Conservation (phyloP, 2,113 vertebrate species). For the Hippocampus comes region DNA sequence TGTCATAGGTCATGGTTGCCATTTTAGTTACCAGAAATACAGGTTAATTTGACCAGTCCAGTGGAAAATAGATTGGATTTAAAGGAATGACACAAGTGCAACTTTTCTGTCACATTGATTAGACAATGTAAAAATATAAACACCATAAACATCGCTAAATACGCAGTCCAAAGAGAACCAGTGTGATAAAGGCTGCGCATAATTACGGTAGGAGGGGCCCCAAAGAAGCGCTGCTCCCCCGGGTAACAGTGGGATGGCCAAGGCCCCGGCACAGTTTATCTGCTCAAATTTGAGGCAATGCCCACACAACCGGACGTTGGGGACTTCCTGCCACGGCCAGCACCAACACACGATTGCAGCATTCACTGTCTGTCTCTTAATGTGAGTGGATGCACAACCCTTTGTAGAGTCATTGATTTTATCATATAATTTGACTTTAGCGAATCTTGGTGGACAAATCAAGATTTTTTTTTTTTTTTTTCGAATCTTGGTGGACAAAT, state of each 20-base stretch:
- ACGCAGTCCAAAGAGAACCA: too few relatives aligned
- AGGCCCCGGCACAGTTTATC: constrained; percentile 44
- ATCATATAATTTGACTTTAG: too few relatives aligned
- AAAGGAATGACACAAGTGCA: not conserved
- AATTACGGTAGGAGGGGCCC: constrained; percentile 44
- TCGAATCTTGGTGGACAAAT: too few relatives aligned
- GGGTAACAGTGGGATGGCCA: constrained; percentile 21
- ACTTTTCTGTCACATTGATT: not conserved
- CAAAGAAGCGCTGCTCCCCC: constrained; percentile 28
- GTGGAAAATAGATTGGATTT: too few relatives aligned
- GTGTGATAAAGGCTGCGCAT: not conserved
- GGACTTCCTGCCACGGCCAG: constrained; percentile 64
- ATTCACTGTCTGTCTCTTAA: not conserved
- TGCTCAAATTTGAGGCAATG: constrained; percentile 48
- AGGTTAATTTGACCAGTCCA: not conserved
- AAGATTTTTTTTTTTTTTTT: too few relatives aligned
- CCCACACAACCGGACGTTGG: constrained; percentile 61
- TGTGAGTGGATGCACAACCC: not conserved
- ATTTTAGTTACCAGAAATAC: not conserved
- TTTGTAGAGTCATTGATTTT: not conserved
- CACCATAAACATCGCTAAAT: too few relatives aligned
- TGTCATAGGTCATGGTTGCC: not conserved
- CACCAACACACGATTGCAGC: constrained; percentile 7
- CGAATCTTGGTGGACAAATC: too few relatives aligned
- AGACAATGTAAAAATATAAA: not conserved